A percentile compares a stretch with the other conserved stretches of the same genome.
These are phyloP conservation scores for Anser cygnoides DNA, from an alignment of 2,113 vertebrate species.

Conservation along the genomic window DNA sequence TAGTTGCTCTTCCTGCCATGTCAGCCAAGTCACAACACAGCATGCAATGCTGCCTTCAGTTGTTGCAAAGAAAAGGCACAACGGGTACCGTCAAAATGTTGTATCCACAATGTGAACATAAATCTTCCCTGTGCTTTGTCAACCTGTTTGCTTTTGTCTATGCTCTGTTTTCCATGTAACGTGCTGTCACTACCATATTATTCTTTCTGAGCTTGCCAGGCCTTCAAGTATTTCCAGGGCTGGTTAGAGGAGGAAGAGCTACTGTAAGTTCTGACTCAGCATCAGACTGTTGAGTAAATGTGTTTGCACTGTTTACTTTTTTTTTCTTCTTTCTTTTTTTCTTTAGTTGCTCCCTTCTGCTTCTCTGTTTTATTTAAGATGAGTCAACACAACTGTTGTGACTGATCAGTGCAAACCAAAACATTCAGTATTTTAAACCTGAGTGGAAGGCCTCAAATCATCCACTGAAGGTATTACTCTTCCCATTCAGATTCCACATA, in stretches of 20 bases:
- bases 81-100: background rate
- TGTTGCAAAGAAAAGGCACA: background rate
- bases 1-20: slow-evolving; percentile 37
- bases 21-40: slow-evolving; percentile 47
- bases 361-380: slow-evolving; percentile 27
- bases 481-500: background rate
- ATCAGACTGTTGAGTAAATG: background rate
- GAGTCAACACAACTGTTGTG: background rate
- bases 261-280: background rate
- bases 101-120: slow-evolving; percentile 3
- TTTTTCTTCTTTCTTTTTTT: background rate
- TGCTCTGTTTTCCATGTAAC: background rate
- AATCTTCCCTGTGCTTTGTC: slow-evolving; percentile 27
- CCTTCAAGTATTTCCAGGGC: background rate
- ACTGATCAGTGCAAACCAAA: slow-evolving; percentile 20
- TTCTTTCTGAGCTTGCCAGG: background rate
- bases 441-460: background rate
- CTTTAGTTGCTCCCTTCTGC: background rate
- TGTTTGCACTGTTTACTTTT: background rate
- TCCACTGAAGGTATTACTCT: background rate
- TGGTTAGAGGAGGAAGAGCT: background rate
- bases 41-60: background rate
- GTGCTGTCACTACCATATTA: slow-evolving; percentile 29
- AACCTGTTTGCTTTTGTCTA: slow-evolving; percentile 26
- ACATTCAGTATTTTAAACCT: background rate